Evolutionary conservation across 2,113 vertebrate genomes (phyloP).

Genomic region (Onychostruthus taczanowskii): DNA sequence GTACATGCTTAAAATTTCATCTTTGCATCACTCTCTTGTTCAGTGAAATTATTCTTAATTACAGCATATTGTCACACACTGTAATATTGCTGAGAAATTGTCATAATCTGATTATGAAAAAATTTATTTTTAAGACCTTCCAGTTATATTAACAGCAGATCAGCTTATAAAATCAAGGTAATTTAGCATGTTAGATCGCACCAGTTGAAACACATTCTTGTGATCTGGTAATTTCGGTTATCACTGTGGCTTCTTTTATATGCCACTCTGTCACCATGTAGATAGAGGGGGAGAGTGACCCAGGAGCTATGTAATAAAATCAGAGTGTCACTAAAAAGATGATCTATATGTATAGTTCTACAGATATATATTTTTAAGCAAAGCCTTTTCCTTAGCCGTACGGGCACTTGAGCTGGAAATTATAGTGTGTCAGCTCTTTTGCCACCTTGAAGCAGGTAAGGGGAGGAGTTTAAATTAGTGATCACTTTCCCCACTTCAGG

Average conservation of each 20-base stretch:
- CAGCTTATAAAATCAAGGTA: conserved; percentile 1
- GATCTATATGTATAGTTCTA: conserved; percentile 65
- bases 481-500: neutral
- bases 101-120: neutral
- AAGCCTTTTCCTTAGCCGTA: conserved; percentile 23
- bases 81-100: conserved; percentile 20
- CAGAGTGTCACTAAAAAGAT: conserved; percentile 45
- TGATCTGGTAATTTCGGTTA: conserved; percentile 16
- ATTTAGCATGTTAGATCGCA: neutral
- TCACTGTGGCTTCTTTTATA: neutral
- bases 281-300: conserved; percentile 19
- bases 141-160: neutral
- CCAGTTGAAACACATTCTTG: neutral
- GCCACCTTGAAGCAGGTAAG: neutral
- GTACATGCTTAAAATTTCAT: neutral
- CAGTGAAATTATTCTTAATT: neutral
- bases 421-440: neutral
- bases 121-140: conserved; percentile 13
- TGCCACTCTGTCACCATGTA: conserved; percentile 3
- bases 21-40: neutral
- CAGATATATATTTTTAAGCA: conserved; percentile 69
- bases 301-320: conserved; percentile 48
- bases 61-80: neutral
- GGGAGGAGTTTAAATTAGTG: conserved; percentile 1
- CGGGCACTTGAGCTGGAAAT: neutral